These are phyloP conservation scores for Spodoptera exigua DNA, from an alignment of 2,888 invertebrate species.

Conservation along the genomic window DNA sequence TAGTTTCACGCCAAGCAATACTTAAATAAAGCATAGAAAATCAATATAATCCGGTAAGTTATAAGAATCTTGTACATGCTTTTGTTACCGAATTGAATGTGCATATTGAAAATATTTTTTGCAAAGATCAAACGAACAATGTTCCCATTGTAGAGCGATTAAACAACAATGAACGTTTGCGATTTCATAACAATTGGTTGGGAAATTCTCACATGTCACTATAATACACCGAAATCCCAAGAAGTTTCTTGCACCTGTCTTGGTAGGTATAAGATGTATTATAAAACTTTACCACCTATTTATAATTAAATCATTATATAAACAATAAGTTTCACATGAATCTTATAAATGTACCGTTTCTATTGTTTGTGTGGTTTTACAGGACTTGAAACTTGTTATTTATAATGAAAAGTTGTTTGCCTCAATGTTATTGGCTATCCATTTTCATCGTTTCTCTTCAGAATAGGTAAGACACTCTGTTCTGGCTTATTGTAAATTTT, in stretches of 20 bases:
- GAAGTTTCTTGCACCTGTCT: constrained; percentile 68
- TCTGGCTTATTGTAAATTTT: no score
- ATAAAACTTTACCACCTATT: constrained; percentile 16
- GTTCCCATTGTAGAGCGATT: constrained; percentile 76
- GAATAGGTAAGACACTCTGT: no score
- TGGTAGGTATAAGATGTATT: constrained; percentile 45
- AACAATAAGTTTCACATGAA: background rate
- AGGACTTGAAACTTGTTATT: no score
- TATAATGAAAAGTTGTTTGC: no score
- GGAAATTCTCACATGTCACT: constrained; percentile 80
- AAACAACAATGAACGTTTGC: constrained; percentile 78
- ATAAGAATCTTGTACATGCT: constrained; percentile 27
- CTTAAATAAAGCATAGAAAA: background rate
- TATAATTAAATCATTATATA: constrained; percentile 14
- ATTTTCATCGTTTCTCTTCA: no score
- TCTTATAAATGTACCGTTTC: no score
- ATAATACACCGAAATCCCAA: constrained; percentile 58
- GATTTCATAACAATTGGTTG: constrained; percentile 82
- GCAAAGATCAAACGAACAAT: constrained; percentile 73
- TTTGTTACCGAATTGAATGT: constrained; percentile 43
- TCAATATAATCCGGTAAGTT: constrained; percentile 18
- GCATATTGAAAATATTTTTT: constrained; percentile 59
- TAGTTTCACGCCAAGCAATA: no score
- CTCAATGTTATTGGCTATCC: no score
- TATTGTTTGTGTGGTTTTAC: no score